These are phyloP conservation scores for Hippopotamus amphibius DNA, from an alignment of 2,113 vertebrate species.

Conservation along the genomic window DNA sequence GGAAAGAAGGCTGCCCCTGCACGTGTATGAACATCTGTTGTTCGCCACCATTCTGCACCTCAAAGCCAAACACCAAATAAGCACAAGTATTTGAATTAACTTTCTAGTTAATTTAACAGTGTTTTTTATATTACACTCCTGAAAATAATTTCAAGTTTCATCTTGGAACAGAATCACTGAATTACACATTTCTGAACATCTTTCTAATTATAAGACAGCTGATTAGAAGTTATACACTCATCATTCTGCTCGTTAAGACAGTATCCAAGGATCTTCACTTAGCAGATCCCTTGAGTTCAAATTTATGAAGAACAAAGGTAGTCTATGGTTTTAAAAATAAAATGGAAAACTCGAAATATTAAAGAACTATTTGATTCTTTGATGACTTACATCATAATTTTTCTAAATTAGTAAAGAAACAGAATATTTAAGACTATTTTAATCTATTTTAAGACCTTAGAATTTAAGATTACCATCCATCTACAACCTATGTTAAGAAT, in stretches of 20 bases:
- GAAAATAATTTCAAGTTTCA: not conserved
- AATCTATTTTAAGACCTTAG: slow-evolving; percentile 49
- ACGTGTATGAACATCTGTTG: slow-evolving; percentile 89
- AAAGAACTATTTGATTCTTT: slow-evolving; percentile 48
- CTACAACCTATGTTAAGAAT: not conserved
- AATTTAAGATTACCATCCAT: slow-evolving; percentile 13
- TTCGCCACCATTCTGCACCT: slow-evolving; percentile 93
- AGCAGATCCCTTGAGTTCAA: slow-evolving; percentile 23
- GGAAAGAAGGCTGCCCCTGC: slow-evolving; percentile 92
- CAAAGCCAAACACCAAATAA: slow-evolving; percentile 74
- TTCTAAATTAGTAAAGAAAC: slow-evolving; percentile 27
- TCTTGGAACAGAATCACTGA: not conserved
- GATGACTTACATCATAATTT: slow-evolving; percentile 1
- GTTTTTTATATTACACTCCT: slow-evolving; percentile 1
- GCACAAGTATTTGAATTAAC: slow-evolving; percentile 34
- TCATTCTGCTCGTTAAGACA: not conserved
- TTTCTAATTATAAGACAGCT: not conserved
- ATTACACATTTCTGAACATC: slow-evolving; percentile 39
- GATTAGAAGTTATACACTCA: not conserved
- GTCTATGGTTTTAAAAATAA: slow-evolving; percentile 31
- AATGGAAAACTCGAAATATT: slow-evolving; percentile 33
- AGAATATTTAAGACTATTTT: not conserved
- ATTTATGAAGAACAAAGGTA: slow-evolving; percentile 1
- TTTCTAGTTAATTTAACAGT: not conserved
- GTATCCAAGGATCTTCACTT: not conserved